Base-by-base conservation (phyloP, 2,113 vertebrate species). In the Nansenia antarctica region DNA sequence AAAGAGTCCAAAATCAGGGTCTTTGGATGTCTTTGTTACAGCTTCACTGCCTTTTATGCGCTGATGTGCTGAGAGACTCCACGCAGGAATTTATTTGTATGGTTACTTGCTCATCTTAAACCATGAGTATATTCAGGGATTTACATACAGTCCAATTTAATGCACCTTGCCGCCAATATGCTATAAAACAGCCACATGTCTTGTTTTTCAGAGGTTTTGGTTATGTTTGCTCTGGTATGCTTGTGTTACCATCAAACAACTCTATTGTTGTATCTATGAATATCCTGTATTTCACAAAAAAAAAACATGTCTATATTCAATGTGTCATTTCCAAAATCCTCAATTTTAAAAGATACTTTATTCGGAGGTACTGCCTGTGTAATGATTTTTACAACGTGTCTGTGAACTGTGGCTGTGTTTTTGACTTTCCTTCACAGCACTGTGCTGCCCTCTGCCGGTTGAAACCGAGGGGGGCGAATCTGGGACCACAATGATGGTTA, bases 371-470 rank as follows among this genome's bases (percentile, higher is more conserved):
- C 42, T 61, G 71, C 65, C 64, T 8, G 65, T 54, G 45, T 34
- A 60, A 57, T 59, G 24, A 63, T 65, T 60, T 68, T 68, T 20
- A 49, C 45, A 22, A 11, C 7, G 9, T 55, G 8, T 55, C 20
- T 55, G 22, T 55, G 2, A 55, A 55, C 8, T 58, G 14, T 58
- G 5, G 29, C 5, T 35, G 31, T 35, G 58, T 52, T 57, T 29
- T 57, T 69, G 64, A 35, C 12, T 65, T 62, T 62, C 34, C 18
- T 58, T 53, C 15, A 52, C 62, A 35, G 62, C 24, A 59, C 62
- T 65, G 62, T 87, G 70, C 78, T 79, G 75, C 83, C 74, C 76
- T 61, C 86, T 88, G 77, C 63, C 84, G 88, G 78, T 54, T 8
- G 31, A 35, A 54, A 3, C 22, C 18, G 9, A 60, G 8, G 34